Conservation (phyloP, 2,888 invertebrate genomes). For the Drosophila suboccidentalis region DNA sequence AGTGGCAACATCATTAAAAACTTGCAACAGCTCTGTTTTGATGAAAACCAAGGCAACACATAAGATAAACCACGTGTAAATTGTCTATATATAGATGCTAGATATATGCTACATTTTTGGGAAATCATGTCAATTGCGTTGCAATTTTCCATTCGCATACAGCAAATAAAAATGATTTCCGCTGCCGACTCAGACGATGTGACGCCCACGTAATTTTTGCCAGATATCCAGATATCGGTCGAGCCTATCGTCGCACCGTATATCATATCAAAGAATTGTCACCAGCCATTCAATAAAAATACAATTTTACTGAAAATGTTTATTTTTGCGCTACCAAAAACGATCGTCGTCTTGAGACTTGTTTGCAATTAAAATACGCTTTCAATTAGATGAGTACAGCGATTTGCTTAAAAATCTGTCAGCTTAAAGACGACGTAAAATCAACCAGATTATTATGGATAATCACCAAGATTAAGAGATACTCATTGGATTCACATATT, state of each 20-base stretch:
- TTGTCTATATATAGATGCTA: slow-evolving; percentile 34
- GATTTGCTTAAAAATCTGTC: slow-evolving; percentile 7
- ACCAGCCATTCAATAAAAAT: slow-evolving; percentile 75
- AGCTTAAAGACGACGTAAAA: slow-evolving; percentile 14
- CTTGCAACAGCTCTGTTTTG: slow-evolving; percentile 63
- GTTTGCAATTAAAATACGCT: slow-evolving; percentile 60
- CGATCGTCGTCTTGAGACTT: slow-evolving; percentile 55
- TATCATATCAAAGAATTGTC: slow-evolving; percentile 73
- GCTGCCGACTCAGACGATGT: slow-evolving; percentile 49
- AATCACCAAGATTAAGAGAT: slow-evolving; percentile 22
- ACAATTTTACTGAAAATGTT: slow-evolving; percentile 74
- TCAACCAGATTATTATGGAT: slow-evolving; percentile 30
- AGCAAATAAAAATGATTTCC: slow-evolving; percentile 56
- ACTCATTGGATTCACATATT: neutral
- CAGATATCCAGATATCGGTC: slow-evolving; percentile 40
- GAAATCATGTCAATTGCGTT: slow-evolving; percentile 75
- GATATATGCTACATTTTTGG: slow-evolving; percentile 39
- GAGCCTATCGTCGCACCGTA: slow-evolving; percentile 47
- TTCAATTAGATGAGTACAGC: slow-evolving; percentile 9
- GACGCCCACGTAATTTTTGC: slow-evolving; percentile 51
- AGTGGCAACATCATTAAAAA: slow-evolving; percentile 78
- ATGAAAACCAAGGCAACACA: slow-evolving; percentile 59
- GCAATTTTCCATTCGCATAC: slow-evolving; percentile 36
- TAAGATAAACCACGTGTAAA: slow-evolving; percentile 19
- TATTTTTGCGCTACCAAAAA: slow-evolving; percentile 70